Base-by-base conservation (phyloP, 2,797 vertebrate genomes). In the Chrysolophus pictus region DNA sequence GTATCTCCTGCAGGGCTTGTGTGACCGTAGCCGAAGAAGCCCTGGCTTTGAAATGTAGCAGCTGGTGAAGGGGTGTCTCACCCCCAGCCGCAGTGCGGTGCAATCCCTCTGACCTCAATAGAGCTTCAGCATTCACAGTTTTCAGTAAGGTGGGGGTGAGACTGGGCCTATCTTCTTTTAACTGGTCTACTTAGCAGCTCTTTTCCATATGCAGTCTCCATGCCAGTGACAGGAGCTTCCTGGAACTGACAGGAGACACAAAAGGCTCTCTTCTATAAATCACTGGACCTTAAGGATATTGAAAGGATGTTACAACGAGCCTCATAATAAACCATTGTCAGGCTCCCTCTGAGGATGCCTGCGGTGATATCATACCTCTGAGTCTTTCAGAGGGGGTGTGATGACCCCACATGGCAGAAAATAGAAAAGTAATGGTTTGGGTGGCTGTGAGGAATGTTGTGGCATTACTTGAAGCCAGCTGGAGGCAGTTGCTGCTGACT, bases 141-240 rank as follows among this genome's bases (percentile, higher is more conserved):
- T 93, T 93, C 93, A 90, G 71, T 51, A 64, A 74, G 4, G 77
- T 87, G 94, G 88, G 93, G 87, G 93, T 3, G 2, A 90, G 74
- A 84, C 88, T 65, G 90, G 58, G 88, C 88, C 81, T 55, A 88
- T 94, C 68, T 94, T 95, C 94, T 95, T 95, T 94, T 82, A 80
- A 87, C 75, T 72, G 86, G 88, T 96, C 94, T 91, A 91, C 94
- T 96, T 96, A 93, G 95, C 88, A 87, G 81, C 90, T 75, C 94
- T 94, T 83, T 94, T 95, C 94, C 94, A 55, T 94, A 90, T 37
- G 93, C 93, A 91, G 78, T 95, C 90, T 93, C 94, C 88, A 94
- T 90, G 90, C 91, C 91, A 94, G 72, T 95, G 93, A 96, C 93
- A 95, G 94, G 78, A 94, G 91, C 91, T 96, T 96, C 95, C 96